A percentile compares a stretch with the other conserved stretches of the same genome.
phyloP scores from a whole-genome alignment of 35 echinoderm and acorn worm species.

The Hemicentrotus pulcherrimus region DNA sequence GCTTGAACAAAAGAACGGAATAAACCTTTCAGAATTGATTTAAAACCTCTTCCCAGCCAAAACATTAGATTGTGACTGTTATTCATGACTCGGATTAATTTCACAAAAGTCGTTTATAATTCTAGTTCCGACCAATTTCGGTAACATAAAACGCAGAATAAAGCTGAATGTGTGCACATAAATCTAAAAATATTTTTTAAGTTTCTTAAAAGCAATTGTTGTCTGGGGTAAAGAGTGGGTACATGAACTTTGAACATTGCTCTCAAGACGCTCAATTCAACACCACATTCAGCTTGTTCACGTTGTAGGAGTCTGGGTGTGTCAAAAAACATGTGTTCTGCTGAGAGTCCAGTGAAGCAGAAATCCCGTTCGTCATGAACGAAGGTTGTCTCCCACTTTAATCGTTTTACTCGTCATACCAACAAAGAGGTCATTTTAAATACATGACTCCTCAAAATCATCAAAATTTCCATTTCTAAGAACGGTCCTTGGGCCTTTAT shows the following conservation, averaged over 20 bases:
- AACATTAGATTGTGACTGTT: background rate
- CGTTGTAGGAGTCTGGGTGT: background rate
- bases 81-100: background rate
- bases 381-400: background rate
- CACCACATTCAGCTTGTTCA: background rate
- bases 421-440: too few relatives aligned
- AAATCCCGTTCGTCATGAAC: background rate
- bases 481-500: too few relatives aligned
- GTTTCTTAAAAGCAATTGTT: background rate
- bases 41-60: background rate
- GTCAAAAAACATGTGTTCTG: background rate
- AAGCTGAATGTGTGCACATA: too few relatives aligned
- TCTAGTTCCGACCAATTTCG: background rate
- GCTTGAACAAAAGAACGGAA: background rate
- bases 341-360: background rate
- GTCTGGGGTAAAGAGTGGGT: background rate
- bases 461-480: too few relatives aligned
- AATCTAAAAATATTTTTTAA: background rate
- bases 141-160: background rate
- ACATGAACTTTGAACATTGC: background rate
- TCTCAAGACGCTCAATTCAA: background rate
- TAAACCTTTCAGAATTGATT: background rate
- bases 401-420: background rate
- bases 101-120: background rate
- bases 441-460: too few relatives aligned